Base-by-base conservation (phyloP, 1,140 invertebrate genomes). In the Belonocnema kinseyi region DNA sequence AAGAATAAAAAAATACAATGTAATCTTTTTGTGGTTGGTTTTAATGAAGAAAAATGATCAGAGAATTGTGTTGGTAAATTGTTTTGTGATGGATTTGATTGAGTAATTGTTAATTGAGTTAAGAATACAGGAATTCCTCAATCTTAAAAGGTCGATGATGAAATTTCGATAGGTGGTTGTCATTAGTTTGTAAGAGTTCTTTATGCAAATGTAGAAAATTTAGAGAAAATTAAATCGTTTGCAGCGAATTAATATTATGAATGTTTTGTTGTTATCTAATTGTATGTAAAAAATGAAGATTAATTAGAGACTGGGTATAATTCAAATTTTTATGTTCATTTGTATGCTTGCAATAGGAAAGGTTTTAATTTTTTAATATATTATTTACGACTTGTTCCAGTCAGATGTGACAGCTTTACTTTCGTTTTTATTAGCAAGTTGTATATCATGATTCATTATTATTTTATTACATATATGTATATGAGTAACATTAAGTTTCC, bases 351-450 rank as follows among this genome's bases (percentile, higher is more conserved):
- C 4, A 66, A 26, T 66, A 26, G 26, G 26, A 21, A 16, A 66
- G 14, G 26, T 33, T 66, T 33, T 26, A 3, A 66, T 14, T 33
- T 33, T 4, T 3, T 33, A 33, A 26, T 10, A 40, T 33, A 33
- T 66, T 66, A 66, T 66, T 66, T 40, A 66, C 16, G 26, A 16
- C 40, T 66, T 66, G 13, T 66, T 66, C 58, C 58, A 40, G n/a
- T 66, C 26, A 66, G 21, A 40, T 21, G 33, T 61, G 58, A 61
- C 58, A 61, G 58, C 58, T 33, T 61, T 26, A 61, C 58, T 61
- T 61, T 61, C 58, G 58, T 61, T 61, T 33, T 33, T 61, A 61
- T 61, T 61, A 61, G 33, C 58, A 26, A 61, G 58, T 61, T 61
- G 33, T 61, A 21, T 21, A 14, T 61, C 58, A 61, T 61, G 58